Evolutionary conservation across 2,797 vertebrate species (phyloP).

Genomic region (Coregonus ussuriensis): DNA sequence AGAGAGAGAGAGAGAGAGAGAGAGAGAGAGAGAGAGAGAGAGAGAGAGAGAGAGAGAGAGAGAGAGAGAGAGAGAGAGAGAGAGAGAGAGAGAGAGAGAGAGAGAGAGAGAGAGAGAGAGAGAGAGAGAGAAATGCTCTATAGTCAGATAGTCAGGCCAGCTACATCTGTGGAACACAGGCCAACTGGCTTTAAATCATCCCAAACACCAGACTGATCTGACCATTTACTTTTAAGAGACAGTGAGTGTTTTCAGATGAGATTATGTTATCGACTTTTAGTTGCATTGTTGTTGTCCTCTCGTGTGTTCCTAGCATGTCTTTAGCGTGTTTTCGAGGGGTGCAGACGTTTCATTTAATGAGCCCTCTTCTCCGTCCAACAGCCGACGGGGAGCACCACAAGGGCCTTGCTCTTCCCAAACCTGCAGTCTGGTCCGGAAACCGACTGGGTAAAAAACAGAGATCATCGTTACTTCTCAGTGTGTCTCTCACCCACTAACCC

Average conservation of each 20-base stretch:
- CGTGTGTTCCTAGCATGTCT: background rate
- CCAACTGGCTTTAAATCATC: background rate
- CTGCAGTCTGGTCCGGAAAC: conserved; percentile 57
- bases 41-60: too few relatives aligned
- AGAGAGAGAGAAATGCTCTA: background rate
- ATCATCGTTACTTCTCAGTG: conserved; percentile 42
- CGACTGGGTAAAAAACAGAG: conserved; percentile 69
- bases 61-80: too few relatives aligned
- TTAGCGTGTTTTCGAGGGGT: conserved; percentile 28
- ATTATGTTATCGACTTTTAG: background rate
- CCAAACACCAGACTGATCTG: background rate
- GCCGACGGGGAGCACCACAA: conserved; percentile 60
- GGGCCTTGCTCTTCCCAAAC: conserved; percentile 62
- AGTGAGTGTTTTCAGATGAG: background rate
- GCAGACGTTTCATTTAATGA: conserved; percentile 65
- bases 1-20: too few relatives aligned
- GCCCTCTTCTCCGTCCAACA: conserved; percentile 64
- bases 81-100: too few relatives aligned
- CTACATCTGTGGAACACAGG: background rate
- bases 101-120: background rate
- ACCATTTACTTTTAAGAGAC: background rate
- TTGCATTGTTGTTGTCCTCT: background rate
- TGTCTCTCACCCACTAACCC: conserved; percentile 58
- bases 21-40: too few relatives aligned
- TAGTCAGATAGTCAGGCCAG: background rate